Base-by-base conservation (phyloP, 2,888 invertebrate species). In the Furcula furcula region DNA sequence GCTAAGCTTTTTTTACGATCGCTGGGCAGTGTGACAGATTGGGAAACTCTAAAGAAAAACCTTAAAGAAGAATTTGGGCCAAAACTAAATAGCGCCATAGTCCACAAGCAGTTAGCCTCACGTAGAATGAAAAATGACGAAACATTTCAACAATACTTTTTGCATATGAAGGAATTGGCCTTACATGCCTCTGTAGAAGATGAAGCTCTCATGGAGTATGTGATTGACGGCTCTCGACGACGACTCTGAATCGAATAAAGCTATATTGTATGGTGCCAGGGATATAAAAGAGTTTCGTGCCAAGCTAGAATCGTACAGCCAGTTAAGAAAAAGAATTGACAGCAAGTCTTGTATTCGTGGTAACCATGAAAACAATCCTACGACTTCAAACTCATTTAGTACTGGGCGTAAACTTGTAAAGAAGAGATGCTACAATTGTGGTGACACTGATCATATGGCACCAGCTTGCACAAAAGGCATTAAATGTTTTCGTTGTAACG, bases 1-100 rank as follows among this genome's bases (percentile, higher is more conserved):
- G 40, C 40, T 3, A 31, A 37, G 11, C 18, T 44, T 6, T 44
- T 39, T 27, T 14, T 44, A 12, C 12, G 42, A 7, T 18, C 34
- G 5, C 10, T 23, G 9, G 26, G 27, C 11, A 34, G 32, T 13
- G 22, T 32, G 2, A 32, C 29, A 9, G 13, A 15, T 6, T 42
- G 25, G 16, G 7, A 10, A n/a, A 15, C 6, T n/a, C 23, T 42
- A 13, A 42, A 38, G 15, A 13, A 18, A 13, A 32, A 22, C 11
- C 30, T 42, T 3, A 27, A 18, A 18, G 35, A 42, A 30, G 35
- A 42, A 38, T 42, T 38, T 38, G 29, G 38, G 0, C 15, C 29
- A 6, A 35, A 34, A 11, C 12, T 36, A 4, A 39, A 36, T 15
- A 39, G 39, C 14, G 31, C 31, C 4, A 7, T 15, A 3, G 10